phyloP scores from a whole-genome alignment of 2,888 invertebrate species.

The Liodrosophila aerea region DNA sequence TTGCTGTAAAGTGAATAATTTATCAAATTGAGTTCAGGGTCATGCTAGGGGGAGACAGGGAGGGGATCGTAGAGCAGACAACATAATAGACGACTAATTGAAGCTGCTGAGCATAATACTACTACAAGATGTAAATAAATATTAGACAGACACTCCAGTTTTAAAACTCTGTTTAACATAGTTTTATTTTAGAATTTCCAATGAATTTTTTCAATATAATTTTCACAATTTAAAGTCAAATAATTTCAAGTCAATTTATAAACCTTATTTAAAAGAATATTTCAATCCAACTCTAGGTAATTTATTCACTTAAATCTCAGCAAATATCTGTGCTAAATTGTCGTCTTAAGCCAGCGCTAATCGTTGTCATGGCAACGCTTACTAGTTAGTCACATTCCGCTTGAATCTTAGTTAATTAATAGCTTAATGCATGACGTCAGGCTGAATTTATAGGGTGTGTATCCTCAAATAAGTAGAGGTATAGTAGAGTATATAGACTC shows the following conservation, averaged over 20 bases:
- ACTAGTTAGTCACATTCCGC: neutral
- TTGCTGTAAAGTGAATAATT: conserved; percentile 4
- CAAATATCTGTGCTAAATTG: no score
- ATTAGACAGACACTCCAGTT: neutral
- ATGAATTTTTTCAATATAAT: no score
- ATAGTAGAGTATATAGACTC: no score
- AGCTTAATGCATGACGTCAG: conserved; percentile 1
- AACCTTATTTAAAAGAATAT: no score
- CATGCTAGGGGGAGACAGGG: conserved; percentile 7
- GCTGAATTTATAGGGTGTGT: neutral
- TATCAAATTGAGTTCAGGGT: conserved; percentile 46
- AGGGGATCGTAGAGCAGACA: neutral
- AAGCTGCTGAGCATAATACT: no score
- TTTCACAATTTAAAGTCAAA: no score
- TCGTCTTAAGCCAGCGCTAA: neutral
- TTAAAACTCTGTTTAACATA: neutral
- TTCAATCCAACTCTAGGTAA: no score
- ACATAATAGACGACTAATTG: no score
- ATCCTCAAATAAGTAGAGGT: neutral
- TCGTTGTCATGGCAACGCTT: conserved; percentile 1
- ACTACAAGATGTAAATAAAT: no score
- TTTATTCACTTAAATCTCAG: no score
- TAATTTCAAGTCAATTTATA: no score
- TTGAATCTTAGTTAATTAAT: neutral
- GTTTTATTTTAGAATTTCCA: no score